Conservation (phyloP, 2,797 vertebrate genomes). For the Tarsius wallacei region DNA sequence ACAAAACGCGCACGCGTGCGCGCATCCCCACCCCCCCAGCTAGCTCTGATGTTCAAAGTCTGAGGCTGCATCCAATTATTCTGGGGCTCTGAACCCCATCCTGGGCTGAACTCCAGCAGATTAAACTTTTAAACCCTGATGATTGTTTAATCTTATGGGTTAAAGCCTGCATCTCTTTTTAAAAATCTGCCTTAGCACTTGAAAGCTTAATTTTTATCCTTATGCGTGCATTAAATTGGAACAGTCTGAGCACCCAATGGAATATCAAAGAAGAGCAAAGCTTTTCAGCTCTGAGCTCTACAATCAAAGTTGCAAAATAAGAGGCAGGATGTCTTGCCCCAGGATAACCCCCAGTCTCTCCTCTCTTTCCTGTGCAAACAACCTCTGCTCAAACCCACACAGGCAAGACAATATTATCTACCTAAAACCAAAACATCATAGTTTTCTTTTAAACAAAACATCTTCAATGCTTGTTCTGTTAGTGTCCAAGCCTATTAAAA, state of each 20-base stretch:
- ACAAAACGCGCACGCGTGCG: no score
- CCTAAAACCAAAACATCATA: background rate
- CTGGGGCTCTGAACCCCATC: constrained; percentile 84
- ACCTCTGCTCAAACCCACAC: background rate
- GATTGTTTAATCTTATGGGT: constrained; percentile 92
- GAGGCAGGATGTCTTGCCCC: background rate
- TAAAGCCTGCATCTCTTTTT: constrained; percentile 88
- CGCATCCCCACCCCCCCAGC: constrained; percentile 5
- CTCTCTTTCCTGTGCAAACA: no score
- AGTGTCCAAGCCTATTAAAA: background rate
- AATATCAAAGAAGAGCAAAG: background rate
- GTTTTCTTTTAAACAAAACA: background rate
- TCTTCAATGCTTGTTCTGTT: background rate
- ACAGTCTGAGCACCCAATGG: background rate
- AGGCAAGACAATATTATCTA: background rate
- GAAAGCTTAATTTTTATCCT: constrained; percentile 79
- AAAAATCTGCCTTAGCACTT: constrained; percentile 84
- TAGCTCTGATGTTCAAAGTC: constrained; percentile 78
- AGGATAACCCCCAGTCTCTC: background rate
- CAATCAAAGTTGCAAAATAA: background rate
- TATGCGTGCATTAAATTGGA: constrained; percentile 65
- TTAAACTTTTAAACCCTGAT: constrained; percentile 93
- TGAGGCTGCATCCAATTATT: constrained; percentile 91
- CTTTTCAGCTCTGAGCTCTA: background rate
- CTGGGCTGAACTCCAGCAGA: constrained; percentile 88